These are phyloP conservation scores for Strigamia transsilvanica DNA, from an alignment of 2,888 invertebrate species.

Conservation along the genomic window DNA sequence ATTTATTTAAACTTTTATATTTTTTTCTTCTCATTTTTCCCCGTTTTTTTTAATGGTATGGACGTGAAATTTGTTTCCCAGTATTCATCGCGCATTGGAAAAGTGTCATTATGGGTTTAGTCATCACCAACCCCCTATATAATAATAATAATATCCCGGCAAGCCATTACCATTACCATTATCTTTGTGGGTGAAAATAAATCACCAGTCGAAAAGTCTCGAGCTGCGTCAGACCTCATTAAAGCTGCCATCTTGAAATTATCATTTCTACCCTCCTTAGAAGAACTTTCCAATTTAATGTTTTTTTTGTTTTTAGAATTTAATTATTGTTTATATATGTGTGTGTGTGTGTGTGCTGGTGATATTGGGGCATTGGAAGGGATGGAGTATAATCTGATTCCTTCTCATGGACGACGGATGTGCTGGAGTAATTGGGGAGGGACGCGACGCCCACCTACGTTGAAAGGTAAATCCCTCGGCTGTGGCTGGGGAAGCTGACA, in stretches of 20 bases:
- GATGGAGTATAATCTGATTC: neutral
- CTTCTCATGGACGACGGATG: neutral
- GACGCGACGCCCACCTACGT: neutral
- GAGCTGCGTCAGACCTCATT: slow-evolving; percentile 1
- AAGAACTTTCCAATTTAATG: no score
- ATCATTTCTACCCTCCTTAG: neutral
- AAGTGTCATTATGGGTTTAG: slow-evolving; percentile 1
- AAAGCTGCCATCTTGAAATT: slow-evolving; percentile 1
- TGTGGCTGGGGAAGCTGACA: neutral
- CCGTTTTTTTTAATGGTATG: no score
- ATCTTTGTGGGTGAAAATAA: neutral
- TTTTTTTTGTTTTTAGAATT: no score
- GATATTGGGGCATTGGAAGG: no score
- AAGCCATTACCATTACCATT: slow-evolving; percentile 3
- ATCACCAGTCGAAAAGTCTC: neutral
- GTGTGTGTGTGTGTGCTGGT: no score
- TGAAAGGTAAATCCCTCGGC: slow-evolving; percentile 6
- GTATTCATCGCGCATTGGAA: neutral
- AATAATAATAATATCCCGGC: slow-evolving; percentile 3
- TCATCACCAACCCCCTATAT: neutral
- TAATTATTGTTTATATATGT: no score
- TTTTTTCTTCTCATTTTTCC: no score
- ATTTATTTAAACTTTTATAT: no score
- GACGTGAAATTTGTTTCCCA: neutral
- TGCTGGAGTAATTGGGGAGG: neutral